A percentile compares a stretch with the other conserved stretches of the same genome.
Evolutionary conservation across 2,888 invertebrate genomes (phyloP).

Genomic region (Belgica antarctica): DNA sequence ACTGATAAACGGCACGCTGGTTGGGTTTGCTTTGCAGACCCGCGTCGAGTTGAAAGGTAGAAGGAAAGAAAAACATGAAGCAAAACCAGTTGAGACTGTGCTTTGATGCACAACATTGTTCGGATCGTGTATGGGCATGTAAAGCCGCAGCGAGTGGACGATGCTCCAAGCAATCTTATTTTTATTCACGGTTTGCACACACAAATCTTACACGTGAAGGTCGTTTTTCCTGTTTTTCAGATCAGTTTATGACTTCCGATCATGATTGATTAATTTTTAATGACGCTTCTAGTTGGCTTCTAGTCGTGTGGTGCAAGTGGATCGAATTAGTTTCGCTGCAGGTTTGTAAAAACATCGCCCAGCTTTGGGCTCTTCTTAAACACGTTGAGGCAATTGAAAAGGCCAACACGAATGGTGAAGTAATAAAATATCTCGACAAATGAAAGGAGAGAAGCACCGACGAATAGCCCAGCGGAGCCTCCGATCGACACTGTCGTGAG

Average conservation of each 20-base stretch:
- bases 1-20: slow-evolving; percentile 16
- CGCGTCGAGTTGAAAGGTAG: slow-evolving; percentile 19
- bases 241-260: slow-evolving; percentile 10
- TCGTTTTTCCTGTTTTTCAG: no score
- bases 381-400: slow-evolving; percentile 15
- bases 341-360: not conserved
- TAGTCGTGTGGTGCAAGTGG: not conserved
- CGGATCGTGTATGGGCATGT: no score
- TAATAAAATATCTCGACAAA: slow-evolving; percentile 66
- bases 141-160: no score
- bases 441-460: slow-evolving; percentile 66
- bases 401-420: slow-evolving; percentile 52
- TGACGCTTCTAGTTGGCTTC: not conserved
- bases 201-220: no score
- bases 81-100: slow-evolving; percentile 28
- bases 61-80: not conserved
- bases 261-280: slow-evolving; percentile 6
- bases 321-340: slow-evolving; percentile 12
- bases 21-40: not conserved
- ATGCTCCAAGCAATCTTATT: no score
- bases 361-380: slow-evolving; percentile 5
- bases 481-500: slow-evolving; percentile 62
- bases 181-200: no score
- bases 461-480: slow-evolving; percentile 64
- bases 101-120: slow-evolving; percentile 18